Base-by-base conservation (phyloP, 92 coral and sea anemone species). In the Plumapathes pennacea region DNA sequence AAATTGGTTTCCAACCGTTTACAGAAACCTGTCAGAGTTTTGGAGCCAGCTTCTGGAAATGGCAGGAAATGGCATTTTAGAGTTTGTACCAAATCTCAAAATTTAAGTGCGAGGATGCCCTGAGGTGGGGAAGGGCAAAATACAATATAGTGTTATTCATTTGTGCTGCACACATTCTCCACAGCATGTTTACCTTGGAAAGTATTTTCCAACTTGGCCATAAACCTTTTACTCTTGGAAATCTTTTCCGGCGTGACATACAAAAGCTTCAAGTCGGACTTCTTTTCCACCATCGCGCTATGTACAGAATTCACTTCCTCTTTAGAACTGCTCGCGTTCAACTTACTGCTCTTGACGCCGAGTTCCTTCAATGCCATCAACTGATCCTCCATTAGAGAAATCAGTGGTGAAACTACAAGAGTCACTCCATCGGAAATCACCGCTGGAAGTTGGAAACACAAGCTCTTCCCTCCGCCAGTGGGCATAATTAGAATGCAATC, bases 181-280 rank as follows among this genome's bases (percentile, higher is more conserved):
- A n/a, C n/a, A n/a, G n/a, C n/a, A n/a, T n/a, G n/a, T 28, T 25
- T 72, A 91, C 97, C 96, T 66, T 85, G 77, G 65, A 64, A 87
- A 3, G 89, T 53, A 57, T 91, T 91, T 76, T 91, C 97, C 32
- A 91, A 64, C 41, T 91, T 92, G 0, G 98, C 96, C 96, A 80
- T 92, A 51, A 88, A 88, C 26, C 98, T 76, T 59, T 92, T 92
- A 54, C 96, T 92, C 57, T 88, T 88, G 12, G 96, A 96, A 51
- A 91, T 91, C 53, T 91, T 91, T 55, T 91, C 97, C 10, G 97
- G 97, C 2, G 96, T 91, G n/a, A 91, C 97, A 69, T 91, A 91
- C 62, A 91, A 71, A 17, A 91, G 46, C 66, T 87, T 91, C 25
- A 91, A 61, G 4, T 44, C 81, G 25, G 97, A 91, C 21, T 76